Percentiles rank a stretch among this genome's conserved stretches.
Conservation (phyloP, 2,888 invertebrate species). For the Scrobipalpa atriplicella region DNA sequence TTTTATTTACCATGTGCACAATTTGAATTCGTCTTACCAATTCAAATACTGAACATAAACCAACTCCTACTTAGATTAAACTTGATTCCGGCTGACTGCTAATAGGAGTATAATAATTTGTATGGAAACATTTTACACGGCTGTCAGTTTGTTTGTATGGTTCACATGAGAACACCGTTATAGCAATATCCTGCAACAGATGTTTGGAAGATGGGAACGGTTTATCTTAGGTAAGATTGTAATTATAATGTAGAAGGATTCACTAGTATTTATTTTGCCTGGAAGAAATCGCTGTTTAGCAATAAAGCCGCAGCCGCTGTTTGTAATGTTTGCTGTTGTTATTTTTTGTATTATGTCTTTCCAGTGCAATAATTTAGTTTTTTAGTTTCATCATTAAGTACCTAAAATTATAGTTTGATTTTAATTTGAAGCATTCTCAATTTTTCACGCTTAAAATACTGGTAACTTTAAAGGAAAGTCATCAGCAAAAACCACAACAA, state of each 20-base stretch:
- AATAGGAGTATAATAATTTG: conserved; percentile 1
- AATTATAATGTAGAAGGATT: no score
- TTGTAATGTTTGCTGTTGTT: no score
- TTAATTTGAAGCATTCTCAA: not conserved
- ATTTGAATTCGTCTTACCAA: no score
- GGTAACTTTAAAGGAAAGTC: not conserved
- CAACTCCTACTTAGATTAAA: not conserved
- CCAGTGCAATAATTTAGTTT: no score
- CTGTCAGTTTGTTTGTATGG: conserved; percentile 21
- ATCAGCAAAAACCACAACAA: not conserved
- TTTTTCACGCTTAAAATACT: not conserved
- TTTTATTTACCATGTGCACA: no score
- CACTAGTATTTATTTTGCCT: not conserved
- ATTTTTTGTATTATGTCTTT: no score
- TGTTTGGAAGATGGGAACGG: not conserved
- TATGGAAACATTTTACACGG: conserved; percentile 9
- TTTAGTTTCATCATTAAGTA: no score
- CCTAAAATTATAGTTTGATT: no score
- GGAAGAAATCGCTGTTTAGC: no score
- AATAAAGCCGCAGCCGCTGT: no score
- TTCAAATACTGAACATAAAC: not conserved
- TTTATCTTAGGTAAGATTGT: not conserved
- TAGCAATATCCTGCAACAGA: conserved; percentile 17
- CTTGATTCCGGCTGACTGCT: not conserved
- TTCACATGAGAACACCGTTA: conserved; percentile 12